Evolutionary conservation across 2,888 invertebrate genomes (phyloP), one percentile per base, ranked within the genome.

Genomic region (Branchipolynoe longqiensis): DNA sequence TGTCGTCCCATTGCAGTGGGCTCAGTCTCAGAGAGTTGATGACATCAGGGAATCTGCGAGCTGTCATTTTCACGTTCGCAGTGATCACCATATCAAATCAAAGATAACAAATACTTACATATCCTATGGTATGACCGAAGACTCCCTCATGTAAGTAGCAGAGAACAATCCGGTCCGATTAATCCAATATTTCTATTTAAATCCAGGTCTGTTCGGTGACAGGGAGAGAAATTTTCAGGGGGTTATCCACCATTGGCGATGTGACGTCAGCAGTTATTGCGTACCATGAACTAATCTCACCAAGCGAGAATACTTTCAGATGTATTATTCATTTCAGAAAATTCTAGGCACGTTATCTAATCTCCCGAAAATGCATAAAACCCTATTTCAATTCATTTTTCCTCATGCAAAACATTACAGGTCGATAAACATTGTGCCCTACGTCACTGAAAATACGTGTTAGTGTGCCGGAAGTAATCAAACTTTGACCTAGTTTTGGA

Each of bases 191-290:
- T 69, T 36, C 69, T 33, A n/a, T 69, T 69, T 36, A 69, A 69
- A 69, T 69, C 69, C 69, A 69, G 36, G 12, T 33, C 69, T 69
- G 38, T 33, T 69, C 69, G 69, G 69, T 69, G 69, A 69, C 69
- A 69, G 69, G 36, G 36, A 69, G 36, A 69, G 38, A 69, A 69
- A 6, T 78, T 78, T 78, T 78, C 78, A 41, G 41, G 31, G 58
- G 58, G 41, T 58, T 58, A 58, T 82, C 82, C 82, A 82, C 82
- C 82, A 82, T 82, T 82, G 38, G 82, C 78, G 36, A 82, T 56
- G 31, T 58, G 56, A 82, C 82, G 82, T 82, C 82, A 82, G 82
- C 82, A 78, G 25, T n/a, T n/a, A 33, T 0, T 54, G 56, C 58
- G 82, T 54, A 36, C 38, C 33, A 36, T 25, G 36, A 54, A 78